phyloP scores from a whole-genome alignment of 2,797 vertebrate genomes.

The Gobio occitaniae region DNA sequence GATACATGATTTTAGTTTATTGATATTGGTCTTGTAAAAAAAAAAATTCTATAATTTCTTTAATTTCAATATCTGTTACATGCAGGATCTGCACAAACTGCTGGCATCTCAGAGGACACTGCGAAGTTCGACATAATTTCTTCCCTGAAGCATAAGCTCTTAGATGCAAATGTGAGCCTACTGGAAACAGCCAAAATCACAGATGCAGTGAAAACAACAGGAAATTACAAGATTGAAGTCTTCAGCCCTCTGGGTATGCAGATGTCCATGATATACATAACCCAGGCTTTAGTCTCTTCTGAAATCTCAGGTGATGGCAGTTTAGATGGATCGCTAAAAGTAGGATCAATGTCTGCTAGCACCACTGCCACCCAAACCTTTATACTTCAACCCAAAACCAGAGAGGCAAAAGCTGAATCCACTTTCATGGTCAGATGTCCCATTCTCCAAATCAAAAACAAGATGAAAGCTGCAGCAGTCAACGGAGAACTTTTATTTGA shows the following conservation, averaged over 20 bases:
- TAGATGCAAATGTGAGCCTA: constrained; percentile 80
- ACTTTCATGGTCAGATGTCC: constrained; percentile 82
- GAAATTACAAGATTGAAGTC: constrained; percentile 74
- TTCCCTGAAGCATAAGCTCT: constrained; percentile 81
- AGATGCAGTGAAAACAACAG: constrained; percentile 73
- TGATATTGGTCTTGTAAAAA: neutral
- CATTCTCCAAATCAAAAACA: constrained; percentile 80
- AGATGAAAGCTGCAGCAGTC: constrained; percentile 77
- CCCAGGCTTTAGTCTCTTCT: constrained; percentile 72
- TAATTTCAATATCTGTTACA: constrained; percentile 52
- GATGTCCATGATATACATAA: constrained; percentile 76
- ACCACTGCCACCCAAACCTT: constrained; percentile 77
- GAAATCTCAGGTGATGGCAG: constrained; percentile 77
- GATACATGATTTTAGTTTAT: neutral
- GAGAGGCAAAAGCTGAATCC: constrained; percentile 79
- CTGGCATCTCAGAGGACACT: constrained; percentile 70
- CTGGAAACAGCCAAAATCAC: constrained; percentile 70
- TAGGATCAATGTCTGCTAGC: constrained; percentile 78
- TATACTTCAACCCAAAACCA: constrained; percentile 73
- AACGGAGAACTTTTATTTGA: constrained; percentile 75
- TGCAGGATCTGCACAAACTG: constrained; percentile 81
- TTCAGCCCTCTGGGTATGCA: constrained; percentile 78
- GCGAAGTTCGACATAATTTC: constrained; percentile 74
- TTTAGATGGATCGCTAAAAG: constrained; percentile 77
- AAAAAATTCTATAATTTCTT: neutral